phyloP scores from a whole-genome alignment of 2,113 vertebrate species.

The Alces alces region DNA sequence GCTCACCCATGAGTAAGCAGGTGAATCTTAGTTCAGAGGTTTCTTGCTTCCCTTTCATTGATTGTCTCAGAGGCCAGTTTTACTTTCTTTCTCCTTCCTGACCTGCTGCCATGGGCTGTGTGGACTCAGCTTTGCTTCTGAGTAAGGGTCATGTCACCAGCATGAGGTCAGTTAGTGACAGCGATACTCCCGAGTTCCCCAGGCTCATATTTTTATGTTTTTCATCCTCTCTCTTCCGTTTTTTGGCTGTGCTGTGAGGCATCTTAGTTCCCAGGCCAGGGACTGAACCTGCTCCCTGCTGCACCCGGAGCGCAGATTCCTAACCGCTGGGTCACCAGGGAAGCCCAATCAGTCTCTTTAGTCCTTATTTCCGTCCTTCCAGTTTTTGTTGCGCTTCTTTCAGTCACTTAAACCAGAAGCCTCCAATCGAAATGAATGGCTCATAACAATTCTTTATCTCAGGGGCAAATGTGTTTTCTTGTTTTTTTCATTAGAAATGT shows the following conservation, averaged over 20 bases:
- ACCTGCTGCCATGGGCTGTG: neutral
- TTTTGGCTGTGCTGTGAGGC: neutral
- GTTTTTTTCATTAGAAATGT: neutral
- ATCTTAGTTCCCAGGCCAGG: neutral
- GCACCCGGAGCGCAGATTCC: neutral
- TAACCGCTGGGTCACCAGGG: neutral
- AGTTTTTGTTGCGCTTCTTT: neutral
- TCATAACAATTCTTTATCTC: neutral
- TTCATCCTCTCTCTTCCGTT: neutral
- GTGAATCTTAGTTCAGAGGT: neutral
- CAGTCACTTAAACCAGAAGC: neutral
- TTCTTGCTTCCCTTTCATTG: neutral
- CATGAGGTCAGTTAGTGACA: too few species aligned
- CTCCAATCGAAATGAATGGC: neutral
- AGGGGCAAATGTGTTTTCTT: neutral
- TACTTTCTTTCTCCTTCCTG: neutral
- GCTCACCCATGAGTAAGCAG: neutral
- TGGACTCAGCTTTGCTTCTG: neutral
- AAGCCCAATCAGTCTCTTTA: neutral
- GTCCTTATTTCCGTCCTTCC: neutral
- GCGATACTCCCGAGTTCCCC: neutral
- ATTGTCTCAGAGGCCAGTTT: neutral
- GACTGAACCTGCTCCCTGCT: neutral
- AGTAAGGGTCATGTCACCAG: neutral
- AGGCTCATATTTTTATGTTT: neutral